A percentile compares a stretch with the other conserved stretches of the same genome.
phyloP scores from a whole-genome alignment of 2,888 invertebrate species.

The Nowickia ferox region DNA sequence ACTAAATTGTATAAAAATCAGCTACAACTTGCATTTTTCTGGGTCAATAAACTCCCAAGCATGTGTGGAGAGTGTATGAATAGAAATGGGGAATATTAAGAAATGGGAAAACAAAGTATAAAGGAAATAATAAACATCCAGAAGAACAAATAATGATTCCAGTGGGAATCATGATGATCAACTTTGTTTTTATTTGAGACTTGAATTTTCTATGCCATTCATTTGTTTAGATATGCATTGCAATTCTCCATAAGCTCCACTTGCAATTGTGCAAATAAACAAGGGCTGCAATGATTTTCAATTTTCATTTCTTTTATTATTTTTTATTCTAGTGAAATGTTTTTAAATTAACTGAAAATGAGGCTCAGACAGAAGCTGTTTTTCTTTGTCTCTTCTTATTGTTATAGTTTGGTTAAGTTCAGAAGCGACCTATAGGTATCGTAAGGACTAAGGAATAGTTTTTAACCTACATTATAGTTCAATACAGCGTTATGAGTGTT shows the following conservation, averaged over 20 bases:
- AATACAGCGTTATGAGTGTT: too few species aligned
- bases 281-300: conserved; percentile 3
- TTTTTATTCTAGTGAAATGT: not conserved
- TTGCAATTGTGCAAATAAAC: conserved; percentile 40
- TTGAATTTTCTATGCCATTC: conserved; percentile 32
- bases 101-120: conserved; percentile 19
- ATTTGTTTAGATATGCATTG: conserved; percentile 27
- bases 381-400: too few species aligned
- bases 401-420: too few species aligned
- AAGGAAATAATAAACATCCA: conserved; percentile 35
- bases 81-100: conserved; percentile 28
- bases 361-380: too few species aligned
- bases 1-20: conserved; percentile 23
- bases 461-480: too few species aligned
- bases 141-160: conserved; percentile 57
- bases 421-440: too few species aligned
- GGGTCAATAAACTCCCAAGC: conserved; percentile 68
- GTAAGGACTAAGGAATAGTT: too few species aligned
- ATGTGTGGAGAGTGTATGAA: conserved; percentile 54
- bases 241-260: conserved; percentile 17
- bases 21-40: conserved; percentile 65
- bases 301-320: not conserved
- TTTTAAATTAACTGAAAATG: too few species aligned
- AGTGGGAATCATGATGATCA: conserved; percentile 48
- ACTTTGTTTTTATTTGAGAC: conserved; percentile 13